Percentiles rank a stretch among this genome's conserved stretches.
These are phyloP conservation scores for Drosophila rhopaloa DNA, from an alignment of 1,140 invertebrate species.

Conservation along the genomic window DNA sequence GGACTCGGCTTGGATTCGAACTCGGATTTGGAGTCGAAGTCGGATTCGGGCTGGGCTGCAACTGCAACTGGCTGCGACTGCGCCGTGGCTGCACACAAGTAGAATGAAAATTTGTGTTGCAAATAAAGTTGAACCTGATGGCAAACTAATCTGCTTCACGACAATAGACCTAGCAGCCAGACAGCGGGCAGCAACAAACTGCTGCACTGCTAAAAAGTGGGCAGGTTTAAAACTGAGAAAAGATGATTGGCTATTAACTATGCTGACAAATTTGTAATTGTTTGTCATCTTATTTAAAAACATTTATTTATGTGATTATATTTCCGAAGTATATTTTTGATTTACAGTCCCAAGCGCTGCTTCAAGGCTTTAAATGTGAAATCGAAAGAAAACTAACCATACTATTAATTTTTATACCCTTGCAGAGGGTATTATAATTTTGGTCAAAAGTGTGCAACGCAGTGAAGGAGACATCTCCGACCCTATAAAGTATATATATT, in stretches of 20 bases:
- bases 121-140: conserved; percentile 83
- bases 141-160: conserved; percentile 82
- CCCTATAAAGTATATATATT: no score
- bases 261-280: no score
- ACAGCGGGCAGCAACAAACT: conserved; percentile 48
- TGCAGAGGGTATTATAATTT: no score
- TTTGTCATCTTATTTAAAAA: no score
- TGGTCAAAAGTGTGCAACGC: no score
- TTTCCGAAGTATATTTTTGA: no score
- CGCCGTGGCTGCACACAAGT: conserved; percentile 65
- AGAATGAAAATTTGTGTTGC: conserved; percentile 82
- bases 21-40: conserved; percentile 9
- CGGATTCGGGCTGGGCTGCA: conserved; percentile 19
- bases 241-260: no score
- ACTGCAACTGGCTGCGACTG: conserved; percentile 40
- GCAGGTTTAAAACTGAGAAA: background rate
- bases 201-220: conserved; percentile 12
- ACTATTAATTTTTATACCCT: no score
- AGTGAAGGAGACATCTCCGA: no score
- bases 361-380: no score
- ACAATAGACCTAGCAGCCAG: conserved; percentile 72
- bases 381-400: background rate
- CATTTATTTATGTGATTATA: no score
- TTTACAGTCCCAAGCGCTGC: no score
- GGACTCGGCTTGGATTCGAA: conserved; percentile 20